Base-by-base conservation (phyloP, 2,797 vertebrate genomes). In the Sebastes melanostomus region DNA sequence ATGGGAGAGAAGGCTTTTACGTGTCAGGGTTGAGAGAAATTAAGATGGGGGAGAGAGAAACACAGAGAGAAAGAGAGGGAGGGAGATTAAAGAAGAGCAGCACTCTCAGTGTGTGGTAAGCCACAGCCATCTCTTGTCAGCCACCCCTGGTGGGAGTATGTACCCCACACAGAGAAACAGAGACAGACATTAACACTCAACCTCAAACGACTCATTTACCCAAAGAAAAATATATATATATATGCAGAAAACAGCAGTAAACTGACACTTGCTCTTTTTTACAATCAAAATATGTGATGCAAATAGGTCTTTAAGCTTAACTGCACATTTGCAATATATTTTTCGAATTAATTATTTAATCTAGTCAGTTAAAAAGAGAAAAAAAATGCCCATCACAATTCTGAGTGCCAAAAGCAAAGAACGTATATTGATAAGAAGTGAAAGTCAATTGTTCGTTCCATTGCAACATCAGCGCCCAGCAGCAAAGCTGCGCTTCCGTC, bases 11-110 rank as follows among this genome's bases (percentile, higher is more conserved):
- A 88, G 88, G 89, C 87, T 91, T 93, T 94, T 86, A 82, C 82
- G 32, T 94, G 93, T 95, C 93, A 92, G 88, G 88, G 90, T 90
- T 92, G 90, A 92, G 90, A 86, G 85, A 94, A 94, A 93, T 93
- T 91, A 92, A 91, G 90, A 94, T 91, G 83, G 89, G 78, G 83
- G 42, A 69, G 83, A 27, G 80, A 83, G 62, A 90, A 86, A 92
- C 76, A 91, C 75, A 85, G 82, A 79, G 86, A 86, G 72, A 88
- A 84, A 87, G 68, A 86, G 86, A 82, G 59, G 77, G 81, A 81
- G 86, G 77, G 74, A 88, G 94, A 94, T 93, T 93, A 94, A 92
- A 93, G 96, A 93, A 95, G 92, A 83, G 92, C 86, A 88, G 94
- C 94, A 93, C 75, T 89, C 90, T 30, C 92, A 90, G 93, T 94